Conservation (phyloP, 2,113 vertebrate species). For the Chroicocephalus ridibundus region DNA sequence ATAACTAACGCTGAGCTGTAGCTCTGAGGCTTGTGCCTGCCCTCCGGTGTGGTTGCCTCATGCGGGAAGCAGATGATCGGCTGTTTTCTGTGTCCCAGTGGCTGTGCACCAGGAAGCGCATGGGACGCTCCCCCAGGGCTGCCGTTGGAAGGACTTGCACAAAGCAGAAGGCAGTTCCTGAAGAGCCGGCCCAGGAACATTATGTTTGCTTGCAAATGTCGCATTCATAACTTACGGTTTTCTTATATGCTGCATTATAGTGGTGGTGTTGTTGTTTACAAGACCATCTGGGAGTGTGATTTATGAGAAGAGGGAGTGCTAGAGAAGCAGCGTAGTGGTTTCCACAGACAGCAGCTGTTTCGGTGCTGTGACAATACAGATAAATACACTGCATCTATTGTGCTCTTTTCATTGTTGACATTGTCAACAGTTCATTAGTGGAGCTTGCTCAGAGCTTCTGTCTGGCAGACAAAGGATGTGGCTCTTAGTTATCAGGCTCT, state of each 20-base stretch:
- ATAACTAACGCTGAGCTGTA: not conserved
- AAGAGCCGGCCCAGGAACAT: not conserved
- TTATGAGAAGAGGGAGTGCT: constrained; percentile 7
- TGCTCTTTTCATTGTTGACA: constrained; percentile 54
- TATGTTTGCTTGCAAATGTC: not conserved
- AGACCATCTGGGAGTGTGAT: constrained; percentile 25
- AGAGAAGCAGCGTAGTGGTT: not conserved
- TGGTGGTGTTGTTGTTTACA: not conserved
- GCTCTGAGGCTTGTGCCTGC: not conserved
- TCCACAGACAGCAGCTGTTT: constrained; percentile 60
- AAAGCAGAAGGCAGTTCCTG: not conserved
- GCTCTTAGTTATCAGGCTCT: not conserved
- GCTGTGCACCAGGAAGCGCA: not conserved
- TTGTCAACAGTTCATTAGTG: constrained; percentile 67
- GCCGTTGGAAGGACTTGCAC: not conserved
- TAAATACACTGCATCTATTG: constrained; percentile 59
- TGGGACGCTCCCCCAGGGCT: not conserved
- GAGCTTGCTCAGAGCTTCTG: constrained; percentile 44
- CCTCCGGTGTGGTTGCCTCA: not conserved
- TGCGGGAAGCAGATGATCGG: not conserved
- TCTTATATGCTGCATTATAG: not conserved
- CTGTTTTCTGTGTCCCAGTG: not conserved
- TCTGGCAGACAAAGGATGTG: not conserved
- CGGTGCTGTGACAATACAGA: constrained; percentile 7
- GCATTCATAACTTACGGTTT: rapidly evolving